These are phyloP conservation scores for Dendrophyllia cribrosa DNA, from an alignment of 64 coral and sea anemone species.

Conservation along the genomic window DNA sequence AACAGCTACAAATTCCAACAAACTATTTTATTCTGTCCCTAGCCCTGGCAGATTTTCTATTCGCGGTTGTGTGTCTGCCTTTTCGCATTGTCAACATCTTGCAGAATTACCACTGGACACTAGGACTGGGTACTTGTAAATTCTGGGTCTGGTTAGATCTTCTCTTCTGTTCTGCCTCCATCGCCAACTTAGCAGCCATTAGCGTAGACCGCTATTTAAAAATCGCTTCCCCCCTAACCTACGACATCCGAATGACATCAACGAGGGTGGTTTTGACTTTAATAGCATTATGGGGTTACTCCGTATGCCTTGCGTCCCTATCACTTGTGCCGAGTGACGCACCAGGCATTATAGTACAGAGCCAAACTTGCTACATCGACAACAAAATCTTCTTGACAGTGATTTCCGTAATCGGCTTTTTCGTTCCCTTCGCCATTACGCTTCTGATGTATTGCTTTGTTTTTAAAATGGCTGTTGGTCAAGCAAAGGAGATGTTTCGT, in stretches of 20 bases:
- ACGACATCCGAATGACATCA: slow-evolving; percentile 78
- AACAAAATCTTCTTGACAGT: slow-evolving; percentile 87
- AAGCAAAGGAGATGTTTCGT: slow-evolving; percentile 70
- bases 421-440: slow-evolving; percentile 79
- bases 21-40: slow-evolving; percentile 94
- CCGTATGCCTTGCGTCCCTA: slow-evolving; percentile 71
- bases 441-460: slow-evolving; percentile 93
- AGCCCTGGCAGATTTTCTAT: slow-evolving; percentile 86
- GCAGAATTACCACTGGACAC: slow-evolving; percentile 47
- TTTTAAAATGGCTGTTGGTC: slow-evolving; percentile 87
- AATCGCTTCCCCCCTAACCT: slow-evolving; percentile 85
- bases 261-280: slow-evolving; percentile 47
- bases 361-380: slow-evolving; percentile 64
- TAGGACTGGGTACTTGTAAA: slow-evolving; percentile 61
- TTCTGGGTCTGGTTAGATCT: slow-evolving; percentile 94
- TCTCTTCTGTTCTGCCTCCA: slow-evolving; percentile 87
- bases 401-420: slow-evolving; percentile 81
- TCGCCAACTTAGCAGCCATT: slow-evolving; percentile 89
- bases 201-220: slow-evolving; percentile 95
- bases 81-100: slow-evolving; percentile 81
- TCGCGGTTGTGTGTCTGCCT: slow-evolving; percentile 74
- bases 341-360: slow-evolving; percentile 72
- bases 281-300: slow-evolving; percentile 78
- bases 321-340: slow-evolving; percentile 60
- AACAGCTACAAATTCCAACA: slow-evolving; percentile 86